Conservation (phyloP, 2,113 vertebrate species). For the Rhabdomys dilectus region DNA sequence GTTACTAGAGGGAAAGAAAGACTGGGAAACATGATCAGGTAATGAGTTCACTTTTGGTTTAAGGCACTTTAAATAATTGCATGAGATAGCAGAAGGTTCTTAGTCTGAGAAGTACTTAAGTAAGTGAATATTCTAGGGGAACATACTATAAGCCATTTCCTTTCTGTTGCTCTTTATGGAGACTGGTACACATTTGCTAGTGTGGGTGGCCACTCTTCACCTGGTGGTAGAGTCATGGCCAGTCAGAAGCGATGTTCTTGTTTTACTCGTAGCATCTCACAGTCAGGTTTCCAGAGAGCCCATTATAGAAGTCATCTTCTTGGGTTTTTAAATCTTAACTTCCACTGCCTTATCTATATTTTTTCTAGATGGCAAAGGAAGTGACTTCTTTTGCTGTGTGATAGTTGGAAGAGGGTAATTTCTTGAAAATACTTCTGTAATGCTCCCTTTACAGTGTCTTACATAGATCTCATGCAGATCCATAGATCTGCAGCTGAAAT, state of each 20-base stretch:
- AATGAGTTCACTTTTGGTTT: constrained; percentile 41
- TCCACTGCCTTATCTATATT: not conserved
- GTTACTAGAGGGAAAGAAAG: not conserved
- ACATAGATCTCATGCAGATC: not conserved
- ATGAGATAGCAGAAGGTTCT: constrained; percentile 16
- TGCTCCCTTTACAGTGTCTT: not conserved
- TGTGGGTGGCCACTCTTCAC: not conserved
- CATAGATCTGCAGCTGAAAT: constrained; percentile 53
- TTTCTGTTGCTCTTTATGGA: constrained; percentile 44
- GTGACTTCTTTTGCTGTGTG: not conserved
- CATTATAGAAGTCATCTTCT: not conserved
- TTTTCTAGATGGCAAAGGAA: constrained; percentile 17
- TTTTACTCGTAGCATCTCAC: constrained; percentile 48
- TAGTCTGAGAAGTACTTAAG: constrained; percentile 38
- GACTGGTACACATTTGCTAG: not conserved
- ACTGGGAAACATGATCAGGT: constrained; percentile 48
- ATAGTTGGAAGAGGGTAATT: not conserved
- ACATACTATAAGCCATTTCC: constrained; percentile 21
- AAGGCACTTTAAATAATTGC: constrained; percentile 62
- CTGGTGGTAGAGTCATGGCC: not conserved
- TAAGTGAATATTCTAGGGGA: constrained; percentile 34
- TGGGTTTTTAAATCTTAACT: constrained; percentile 49
- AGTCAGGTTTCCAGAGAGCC: not conserved
- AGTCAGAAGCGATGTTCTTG: not conserved
- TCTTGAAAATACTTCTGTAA: constrained; percentile 42